Evolutionary conservation across 92 coral and sea anemone genomes (phyloP).

Genomic region (Porites evermanni): DNA sequence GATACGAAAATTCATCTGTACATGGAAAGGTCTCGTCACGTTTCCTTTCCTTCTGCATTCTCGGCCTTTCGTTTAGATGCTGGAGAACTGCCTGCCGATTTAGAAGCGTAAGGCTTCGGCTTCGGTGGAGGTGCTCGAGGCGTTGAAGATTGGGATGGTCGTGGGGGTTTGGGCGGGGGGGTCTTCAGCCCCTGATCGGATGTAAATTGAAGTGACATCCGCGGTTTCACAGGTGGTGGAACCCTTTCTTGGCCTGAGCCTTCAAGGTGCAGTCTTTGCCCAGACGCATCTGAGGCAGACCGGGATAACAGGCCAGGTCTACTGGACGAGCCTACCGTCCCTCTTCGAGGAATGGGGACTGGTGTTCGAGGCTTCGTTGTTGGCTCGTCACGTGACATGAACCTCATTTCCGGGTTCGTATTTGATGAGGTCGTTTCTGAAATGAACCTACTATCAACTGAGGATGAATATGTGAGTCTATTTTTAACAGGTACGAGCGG

Average conservation of each 20-base stretch:
- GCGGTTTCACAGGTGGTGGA: conserved; percentile 32
- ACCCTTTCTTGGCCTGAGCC: not conserved
- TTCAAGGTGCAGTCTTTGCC: not conserved
- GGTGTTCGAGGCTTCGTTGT: conserved; percentile 33
- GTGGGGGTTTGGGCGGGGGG: conserved; percentile 41
- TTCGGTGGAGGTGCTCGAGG: conserved; percentile 4
- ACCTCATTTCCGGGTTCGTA: not conserved
- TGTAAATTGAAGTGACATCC: not conserved
- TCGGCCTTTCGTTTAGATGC: conserved; percentile 4
- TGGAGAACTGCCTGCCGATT: conserved; percentile 14
- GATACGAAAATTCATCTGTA: not conserved
- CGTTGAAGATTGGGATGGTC: conserved; percentile 20
- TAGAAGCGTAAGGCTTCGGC: conserved; percentile 40
- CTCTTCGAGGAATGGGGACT: conserved; percentile 42
- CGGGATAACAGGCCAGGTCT: conserved; percentile 16
- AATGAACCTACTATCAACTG: not conserved
- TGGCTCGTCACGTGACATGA: conserved; percentile 16
- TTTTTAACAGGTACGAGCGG: not conserved
- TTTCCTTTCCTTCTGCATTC: conserved; percentile 9
- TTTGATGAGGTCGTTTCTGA: conserved; percentile 16
- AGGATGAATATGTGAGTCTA: not conserved
- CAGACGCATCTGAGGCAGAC: conserved; percentile 25
- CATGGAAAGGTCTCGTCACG: not conserved
- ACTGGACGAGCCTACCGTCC: not conserved
- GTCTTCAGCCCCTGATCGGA: conserved; percentile 15